Evolutionary conservation across 2,888 invertebrate genomes (phyloP).

Genomic region (Drosophila maculinotata): DNA sequence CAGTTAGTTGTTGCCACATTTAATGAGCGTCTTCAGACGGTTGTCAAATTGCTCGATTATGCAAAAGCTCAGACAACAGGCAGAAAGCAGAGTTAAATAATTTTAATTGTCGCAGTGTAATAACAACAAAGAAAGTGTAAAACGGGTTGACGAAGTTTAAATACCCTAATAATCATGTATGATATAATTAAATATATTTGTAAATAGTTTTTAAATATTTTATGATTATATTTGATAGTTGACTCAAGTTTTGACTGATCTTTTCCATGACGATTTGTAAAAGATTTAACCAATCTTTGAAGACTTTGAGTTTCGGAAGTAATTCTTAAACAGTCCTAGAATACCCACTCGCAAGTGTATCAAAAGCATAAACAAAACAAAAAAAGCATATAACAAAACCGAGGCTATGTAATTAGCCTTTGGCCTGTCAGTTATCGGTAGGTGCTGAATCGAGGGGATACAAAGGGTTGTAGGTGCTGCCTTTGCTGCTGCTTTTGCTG

Average conservation of each 20-base stretch:
- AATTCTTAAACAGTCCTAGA: not conserved
- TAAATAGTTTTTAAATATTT: too few relatives aligned
- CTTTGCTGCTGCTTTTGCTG: conserved; percentile 13
- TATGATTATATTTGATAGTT: too few relatives aligned
- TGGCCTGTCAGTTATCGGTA: conserved; percentile 18
- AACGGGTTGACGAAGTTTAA: not conserved
- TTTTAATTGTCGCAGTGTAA: conserved; percentile 64
- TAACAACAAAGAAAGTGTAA: too few relatives aligned
- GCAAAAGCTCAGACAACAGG: conserved; percentile 36
- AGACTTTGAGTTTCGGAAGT: too few relatives aligned
- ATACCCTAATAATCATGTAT: conserved; percentile 9
- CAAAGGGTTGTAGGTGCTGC: not conserved
- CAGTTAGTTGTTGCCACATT: conserved; percentile 23
- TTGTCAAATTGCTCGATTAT: conserved; percentile 76
- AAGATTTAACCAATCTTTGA: too few relatives aligned
- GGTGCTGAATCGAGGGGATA: not conserved
- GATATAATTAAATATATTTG: not conserved
- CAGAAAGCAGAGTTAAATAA: conserved; percentile 30
- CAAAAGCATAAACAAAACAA: conserved; percentile 3
- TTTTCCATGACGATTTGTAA: too few relatives aligned
- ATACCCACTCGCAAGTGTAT: conserved; percentile 6
- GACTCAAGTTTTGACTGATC: too few relatives aligned
- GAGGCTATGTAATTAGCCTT: conserved; percentile 49
- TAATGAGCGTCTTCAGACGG: conserved; percentile 40
- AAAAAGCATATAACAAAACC: conserved; percentile 18